Evolutionary conservation across 2,888 invertebrate species (phyloP).

Genomic region (Trachelus troglodyta): DNA sequence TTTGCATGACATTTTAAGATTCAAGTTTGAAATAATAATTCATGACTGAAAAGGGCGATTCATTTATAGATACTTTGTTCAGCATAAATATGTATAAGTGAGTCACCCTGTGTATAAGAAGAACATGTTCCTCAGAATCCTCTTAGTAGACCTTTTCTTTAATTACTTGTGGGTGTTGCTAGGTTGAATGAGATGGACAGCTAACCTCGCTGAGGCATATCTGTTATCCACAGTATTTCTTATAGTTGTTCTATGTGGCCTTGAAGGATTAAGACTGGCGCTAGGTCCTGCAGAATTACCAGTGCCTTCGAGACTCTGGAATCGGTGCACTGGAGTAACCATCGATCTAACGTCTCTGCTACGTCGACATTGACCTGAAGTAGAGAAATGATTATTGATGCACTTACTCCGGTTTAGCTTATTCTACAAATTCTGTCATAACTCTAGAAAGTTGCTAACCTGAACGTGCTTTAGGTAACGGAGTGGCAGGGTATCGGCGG

Average conservation of each 20-base stretch:
- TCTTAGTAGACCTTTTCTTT: constrained; percentile 54
- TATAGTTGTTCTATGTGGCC: constrained; percentile 36
- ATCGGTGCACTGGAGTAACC: constrained; percentile 79
- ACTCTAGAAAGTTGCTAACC: constrained; percentile 40
- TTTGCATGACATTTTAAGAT: not conserved
- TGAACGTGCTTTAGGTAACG: constrained; percentile 49
- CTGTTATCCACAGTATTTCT: constrained; percentile 40
- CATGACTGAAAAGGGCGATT: constrained; percentile 39
- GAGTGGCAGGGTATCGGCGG: constrained; percentile 67
- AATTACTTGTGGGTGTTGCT: constrained; percentile 57
- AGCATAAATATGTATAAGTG: constrained; percentile 49
- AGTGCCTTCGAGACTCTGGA: constrained; percentile 71
- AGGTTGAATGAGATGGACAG: constrained; percentile 38
- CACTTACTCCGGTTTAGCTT: not conserved
- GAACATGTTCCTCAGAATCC: constrained; percentile 59
- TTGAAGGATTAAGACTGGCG: constrained; percentile 36
- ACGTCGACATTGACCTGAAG: constrained; percentile 57
- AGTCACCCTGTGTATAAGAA: constrained; percentile 60
- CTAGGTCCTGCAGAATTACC: constrained; percentile 69
- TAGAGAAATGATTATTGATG: not conserved
- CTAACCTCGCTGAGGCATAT: constrained; percentile 35
- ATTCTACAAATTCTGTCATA: not conserved
- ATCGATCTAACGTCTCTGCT: constrained; percentile 72
- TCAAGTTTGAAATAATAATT: not conserved
- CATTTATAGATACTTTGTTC: constrained; percentile 34